Conservation (phyloP, 1,140 invertebrate genomes). For the Drosophila sp. region DNA sequence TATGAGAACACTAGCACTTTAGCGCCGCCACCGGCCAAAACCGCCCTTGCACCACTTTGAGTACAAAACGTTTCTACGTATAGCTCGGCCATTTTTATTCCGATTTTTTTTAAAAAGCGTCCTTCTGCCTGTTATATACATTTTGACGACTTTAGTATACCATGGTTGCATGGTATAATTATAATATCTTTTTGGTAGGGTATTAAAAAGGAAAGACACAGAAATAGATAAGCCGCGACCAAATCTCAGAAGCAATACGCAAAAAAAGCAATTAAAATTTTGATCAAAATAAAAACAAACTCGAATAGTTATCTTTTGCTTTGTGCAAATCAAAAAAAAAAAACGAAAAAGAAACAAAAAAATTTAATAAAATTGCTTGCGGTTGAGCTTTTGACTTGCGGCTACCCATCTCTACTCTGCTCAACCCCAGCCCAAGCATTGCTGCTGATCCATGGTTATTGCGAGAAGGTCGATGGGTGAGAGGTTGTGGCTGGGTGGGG, state of each 20-base stretch:
- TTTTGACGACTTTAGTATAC: too few species aligned
- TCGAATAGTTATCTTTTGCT: constrained; percentile 48
- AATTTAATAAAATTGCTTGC: constrained; percentile 77
- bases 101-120: too few species aligned
- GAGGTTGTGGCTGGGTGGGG: background rate
- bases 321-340: constrained; percentile 13
- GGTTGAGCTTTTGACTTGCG: constrained; percentile 76
- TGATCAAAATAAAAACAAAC: constrained; percentile 55
- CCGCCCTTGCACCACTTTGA: too few species aligned
- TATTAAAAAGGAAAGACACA: constrained; percentile 17
- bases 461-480: background rate
- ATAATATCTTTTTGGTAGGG: constrained; percentile 8
- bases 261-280: constrained; percentile 73
- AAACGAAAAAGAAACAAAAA: constrained; percentile 7
- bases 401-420: constrained; percentile 5
- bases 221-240: constrained; percentile 51
- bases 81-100: too few species aligned
- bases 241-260: constrained; percentile 30
- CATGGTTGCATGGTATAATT: background rate
- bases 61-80: too few species aligned
- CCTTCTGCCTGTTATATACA: too few species aligned
- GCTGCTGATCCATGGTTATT: constrained; percentile 29
- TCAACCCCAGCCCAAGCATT: background rate
- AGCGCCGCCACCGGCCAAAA: too few species aligned
- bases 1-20: too few species aligned